Base-by-base conservation (phyloP, 2,888 invertebrate species). In the Caenorhabditis sp. region DNA sequence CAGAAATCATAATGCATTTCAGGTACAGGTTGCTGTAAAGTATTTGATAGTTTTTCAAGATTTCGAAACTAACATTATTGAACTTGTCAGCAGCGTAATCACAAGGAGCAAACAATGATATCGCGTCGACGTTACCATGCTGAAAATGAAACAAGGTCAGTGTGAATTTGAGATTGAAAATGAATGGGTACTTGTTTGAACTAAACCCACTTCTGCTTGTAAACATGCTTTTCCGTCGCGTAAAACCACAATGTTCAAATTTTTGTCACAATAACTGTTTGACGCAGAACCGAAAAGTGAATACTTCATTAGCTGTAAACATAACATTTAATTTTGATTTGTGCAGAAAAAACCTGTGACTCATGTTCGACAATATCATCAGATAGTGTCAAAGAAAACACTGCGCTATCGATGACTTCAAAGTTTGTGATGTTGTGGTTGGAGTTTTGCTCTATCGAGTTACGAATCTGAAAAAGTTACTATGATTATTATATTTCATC, bases 111-210 rank as follows among this genome's bases (percentile, higher is more conserved):
- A 74, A 74, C 0, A 81, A 59, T 12, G 78, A 81, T 37, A 83
- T 81, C 3, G 82, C 83, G 60, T 83, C 83, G 10, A 81, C 76
- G 58, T 81, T 82, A 4, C 77, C 75, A 61, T 83, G 83, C 83
- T 83, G 58, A 53, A 80, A 66, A 14, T 51, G n/a, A n/a, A n/a
- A n/a, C n/a, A n/a, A n/a, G n/a, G n/a, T n/a, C n/a, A n/a, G n/a
- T n/a, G n/a, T n/a, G n/a, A n/a, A n/a, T 23, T 23, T 19, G 19
- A 17, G n/a, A 50, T 19, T 19, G 24, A 50, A 65, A 55, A 55
- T n/a, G n/a, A 49, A 58, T 57, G 4, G 57, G 4, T 27, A 12
- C 23, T 5, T 57, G 5, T 57, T 37, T 6, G 19, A 12, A 12
- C 10, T 19, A 36, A 21, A 12, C 17, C 14, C 26, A 73, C 73